These are phyloP conservation scores for Cercopithecus petaurista DNA, from an alignment of 2,797 vertebrate genomes.

Conservation along the genomic window DNA sequence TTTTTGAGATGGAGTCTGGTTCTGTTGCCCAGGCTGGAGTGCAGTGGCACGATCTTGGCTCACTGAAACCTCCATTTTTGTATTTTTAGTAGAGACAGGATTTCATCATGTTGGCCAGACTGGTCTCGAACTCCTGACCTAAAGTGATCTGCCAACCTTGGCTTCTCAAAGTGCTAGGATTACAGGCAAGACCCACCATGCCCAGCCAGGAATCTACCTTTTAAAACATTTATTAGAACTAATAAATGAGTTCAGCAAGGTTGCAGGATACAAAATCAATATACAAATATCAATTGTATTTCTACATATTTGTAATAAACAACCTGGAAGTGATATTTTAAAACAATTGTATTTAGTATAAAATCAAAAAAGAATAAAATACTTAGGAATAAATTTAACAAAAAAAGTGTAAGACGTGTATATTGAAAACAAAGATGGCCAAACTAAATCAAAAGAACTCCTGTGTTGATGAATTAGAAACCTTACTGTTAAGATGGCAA, in stretches of 20 bases:
- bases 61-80: no score
- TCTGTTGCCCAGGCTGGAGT: no score
- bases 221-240: not conserved
- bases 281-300: not conserved
- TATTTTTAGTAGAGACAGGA: no score
- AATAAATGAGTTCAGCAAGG: not conserved
- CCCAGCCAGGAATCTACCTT: no score
- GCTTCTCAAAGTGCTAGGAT: no score
- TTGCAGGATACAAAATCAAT: not conserved
- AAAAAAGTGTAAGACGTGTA: not conserved
- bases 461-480: not conserved
- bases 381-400: not conserved
- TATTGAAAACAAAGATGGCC: not conserved
- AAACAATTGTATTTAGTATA: not conserved
- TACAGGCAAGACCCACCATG: no score
- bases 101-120: no score
- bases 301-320: not conserved
- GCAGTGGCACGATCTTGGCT: no score
- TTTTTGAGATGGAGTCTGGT: no score
- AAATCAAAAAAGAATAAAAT: not conserved
- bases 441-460: not conserved
- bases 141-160: no score
- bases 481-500: not conserved
- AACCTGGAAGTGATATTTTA: not conserved
- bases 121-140: no score